Base-by-base conservation (phyloP, 2,113 vertebrate species). In the Entomyzon cyanotis region DNA sequence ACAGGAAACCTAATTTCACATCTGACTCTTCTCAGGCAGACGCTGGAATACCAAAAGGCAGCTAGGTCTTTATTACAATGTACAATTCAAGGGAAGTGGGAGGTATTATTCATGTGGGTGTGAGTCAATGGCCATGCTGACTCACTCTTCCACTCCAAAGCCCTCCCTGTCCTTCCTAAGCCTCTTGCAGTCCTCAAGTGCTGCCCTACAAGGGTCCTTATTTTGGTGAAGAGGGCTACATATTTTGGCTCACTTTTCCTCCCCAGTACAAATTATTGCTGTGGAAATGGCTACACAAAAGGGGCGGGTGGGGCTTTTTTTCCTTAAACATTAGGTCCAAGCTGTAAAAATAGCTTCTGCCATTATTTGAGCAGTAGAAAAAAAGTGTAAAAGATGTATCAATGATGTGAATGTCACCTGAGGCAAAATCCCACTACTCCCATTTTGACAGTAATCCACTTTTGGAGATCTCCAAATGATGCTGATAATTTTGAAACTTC, bases 21-120 rank as follows among this genome's bases (percentile, higher is more conserved):
- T 94, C 86, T 68, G 64, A 84, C 67, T 96, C 86, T 85, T 94
- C 84, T 87, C 28, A 7, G 63, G 73, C 90, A 94, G 93, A 71
- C 0, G 5, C 65, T 96, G 82, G 70, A 94, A 96, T 89, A 78
- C 93, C 39, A 18, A 95, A 95, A 95, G 95, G 92, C 95, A 96
- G 89, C 50, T 77, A 70, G 53, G 73, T 95, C 87, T 95, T 90
- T 96, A 88, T 97, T 90, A 87, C 96, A 96, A 95, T 83, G 79
- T 80, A 96, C 96, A 97, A 69, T 95, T 95, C 67, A 93, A 94
- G 90, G 97, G 95, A 97, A 97, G 90, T 89, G 77, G 97, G 94
- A 89, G 87, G 87, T 89, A 97, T 97, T 97, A 96, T 96, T 97
- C 92, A 92, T 85, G 96, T 94, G 96, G 96, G 95, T 97, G 97